These are phyloP conservation scores for Andrena marginata DNA, from an alignment of 2,888 invertebrate genomes.

Conservation along the genomic window DNA sequence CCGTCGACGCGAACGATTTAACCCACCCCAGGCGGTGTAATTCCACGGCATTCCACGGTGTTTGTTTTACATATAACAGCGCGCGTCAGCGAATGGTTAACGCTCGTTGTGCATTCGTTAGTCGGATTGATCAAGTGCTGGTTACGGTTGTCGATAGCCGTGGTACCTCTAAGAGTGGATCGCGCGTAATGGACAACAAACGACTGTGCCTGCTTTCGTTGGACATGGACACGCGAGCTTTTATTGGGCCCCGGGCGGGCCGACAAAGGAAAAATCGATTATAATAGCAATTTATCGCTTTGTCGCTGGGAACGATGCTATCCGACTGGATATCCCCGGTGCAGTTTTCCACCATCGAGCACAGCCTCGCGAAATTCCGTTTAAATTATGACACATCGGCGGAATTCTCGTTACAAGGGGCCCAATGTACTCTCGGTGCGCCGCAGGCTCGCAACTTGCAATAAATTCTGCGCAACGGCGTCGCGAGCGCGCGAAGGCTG, in stretches of 20 bases:
- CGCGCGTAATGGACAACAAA: not conserved
- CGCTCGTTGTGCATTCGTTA: not conserved
- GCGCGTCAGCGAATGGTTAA: not conserved
- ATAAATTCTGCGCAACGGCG: conserved; percentile 56
- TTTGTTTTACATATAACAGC: no score
- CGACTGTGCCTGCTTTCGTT: not conserved
- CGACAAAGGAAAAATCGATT: conserved; percentile 41
- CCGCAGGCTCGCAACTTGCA: conserved; percentile 28
- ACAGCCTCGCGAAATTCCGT: conserved; percentile 43
- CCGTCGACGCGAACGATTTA: not conserved
- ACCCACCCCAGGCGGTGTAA: not conserved
- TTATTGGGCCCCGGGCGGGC: conserved; percentile 12
- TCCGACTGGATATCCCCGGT: conserved; percentile 26
- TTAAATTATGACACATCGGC: conserved; percentile 64
- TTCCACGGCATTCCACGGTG: no score
- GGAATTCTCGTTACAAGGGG: conserved; percentile 49
- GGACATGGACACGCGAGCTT: conserved; percentile 14
- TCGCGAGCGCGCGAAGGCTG: conserved; percentile 37
- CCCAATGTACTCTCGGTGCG: conserved; percentile 29
- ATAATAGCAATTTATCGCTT: conserved; percentile 39
- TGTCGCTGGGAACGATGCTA: conserved; percentile 20
- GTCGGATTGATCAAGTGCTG: not conserved
- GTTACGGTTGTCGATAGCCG: not conserved
- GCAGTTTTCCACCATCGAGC: conserved; percentile 35
- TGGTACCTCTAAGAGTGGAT: not conserved